These are phyloP conservation scores for Callinectes sapidus DNA, from an alignment of 2,888 invertebrate species.

Conservation along the genomic window DNA sequence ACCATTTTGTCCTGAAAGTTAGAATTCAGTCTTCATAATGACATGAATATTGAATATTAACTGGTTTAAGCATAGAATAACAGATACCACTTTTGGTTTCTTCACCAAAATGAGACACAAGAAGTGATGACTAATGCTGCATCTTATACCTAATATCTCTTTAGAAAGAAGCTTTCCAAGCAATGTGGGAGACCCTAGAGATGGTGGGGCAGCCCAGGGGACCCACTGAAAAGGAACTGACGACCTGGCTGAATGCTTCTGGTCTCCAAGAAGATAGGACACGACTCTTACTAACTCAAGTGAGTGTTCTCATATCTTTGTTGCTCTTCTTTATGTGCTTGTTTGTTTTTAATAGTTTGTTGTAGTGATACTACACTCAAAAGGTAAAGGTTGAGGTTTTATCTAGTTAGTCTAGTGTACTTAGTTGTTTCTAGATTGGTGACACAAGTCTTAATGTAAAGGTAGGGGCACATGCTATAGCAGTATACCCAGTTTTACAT, in stretches of 20 bases:
- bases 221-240: not conserved
- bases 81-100: not conserved
- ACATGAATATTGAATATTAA: too few relatives aligned
- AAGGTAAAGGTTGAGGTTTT: too few relatives aligned
- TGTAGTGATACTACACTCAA: too few relatives aligned
- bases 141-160: not conserved
- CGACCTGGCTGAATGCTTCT: not conserved
- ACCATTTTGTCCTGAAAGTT: not conserved
- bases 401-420: too few relatives aligned
- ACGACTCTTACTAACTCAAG: conserved; percentile 7
- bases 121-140: not conserved
- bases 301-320: not conserved
- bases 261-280: not conserved
- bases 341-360: not conserved
- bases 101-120: too few relatives aligned
- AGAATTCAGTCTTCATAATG: not conserved
- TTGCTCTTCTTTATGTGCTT: not conserved
- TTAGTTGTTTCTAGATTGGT: too few relatives aligned
- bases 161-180: not conserved
- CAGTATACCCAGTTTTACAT: too few relatives aligned
- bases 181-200: not conserved
- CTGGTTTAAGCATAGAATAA: too few relatives aligned
- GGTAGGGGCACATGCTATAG: too few relatives aligned
- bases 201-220: not conserved
- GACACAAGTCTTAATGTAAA: too few relatives aligned